A percentile compares a stretch with the other conserved stretches of the same genome.
These are phyloP conservation scores for Erethizon dorsatum DNA, from an alignment of 2,797 vertebrate genomes.

Conservation along the genomic window DNA sequence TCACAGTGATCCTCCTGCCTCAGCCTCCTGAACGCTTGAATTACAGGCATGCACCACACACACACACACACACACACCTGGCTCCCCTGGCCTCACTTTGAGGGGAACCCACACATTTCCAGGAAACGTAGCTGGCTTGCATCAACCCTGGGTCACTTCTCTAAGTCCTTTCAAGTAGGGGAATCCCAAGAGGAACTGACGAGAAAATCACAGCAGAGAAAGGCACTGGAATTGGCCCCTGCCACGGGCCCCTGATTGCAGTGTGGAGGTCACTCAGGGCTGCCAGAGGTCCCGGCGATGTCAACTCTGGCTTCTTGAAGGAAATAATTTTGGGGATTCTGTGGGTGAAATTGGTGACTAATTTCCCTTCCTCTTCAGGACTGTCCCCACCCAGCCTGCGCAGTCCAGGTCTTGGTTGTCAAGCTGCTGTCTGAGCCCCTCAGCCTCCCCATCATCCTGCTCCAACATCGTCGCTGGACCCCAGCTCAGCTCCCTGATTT, in stretches of 20 bases:
- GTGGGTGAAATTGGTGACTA: background rate
- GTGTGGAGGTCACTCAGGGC: accelerated
- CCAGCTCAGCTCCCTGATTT: background rate
- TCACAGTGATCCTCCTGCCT: background rate
- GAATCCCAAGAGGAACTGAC: background rate
- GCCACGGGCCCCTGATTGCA: background rate
- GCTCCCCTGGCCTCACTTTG: background rate
- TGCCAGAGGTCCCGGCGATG: background rate
- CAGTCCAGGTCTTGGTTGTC: background rate
- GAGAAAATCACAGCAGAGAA: background rate
- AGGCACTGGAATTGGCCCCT: background rate
- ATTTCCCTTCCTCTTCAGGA: background rate
- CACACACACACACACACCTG: background rate
- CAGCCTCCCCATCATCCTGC: accelerated
- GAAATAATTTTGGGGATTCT: background rate
- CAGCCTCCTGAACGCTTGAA: background rate
- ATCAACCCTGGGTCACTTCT: background rate
- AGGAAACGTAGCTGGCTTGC: background rate
- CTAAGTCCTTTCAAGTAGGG: background rate
- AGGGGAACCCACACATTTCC: background rate
- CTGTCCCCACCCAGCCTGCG: background rate
- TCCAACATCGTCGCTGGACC: background rate
- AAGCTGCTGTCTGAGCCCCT: accelerated
- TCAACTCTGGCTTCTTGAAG: background rate
- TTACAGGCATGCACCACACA: background rate